A percentile compares a stretch with the other conserved stretches of the same genome.
phyloP scores from a whole-genome alignment of 37 sponge, comb jelly and placozoan species.

The Eunapius fragilis region DNA sequence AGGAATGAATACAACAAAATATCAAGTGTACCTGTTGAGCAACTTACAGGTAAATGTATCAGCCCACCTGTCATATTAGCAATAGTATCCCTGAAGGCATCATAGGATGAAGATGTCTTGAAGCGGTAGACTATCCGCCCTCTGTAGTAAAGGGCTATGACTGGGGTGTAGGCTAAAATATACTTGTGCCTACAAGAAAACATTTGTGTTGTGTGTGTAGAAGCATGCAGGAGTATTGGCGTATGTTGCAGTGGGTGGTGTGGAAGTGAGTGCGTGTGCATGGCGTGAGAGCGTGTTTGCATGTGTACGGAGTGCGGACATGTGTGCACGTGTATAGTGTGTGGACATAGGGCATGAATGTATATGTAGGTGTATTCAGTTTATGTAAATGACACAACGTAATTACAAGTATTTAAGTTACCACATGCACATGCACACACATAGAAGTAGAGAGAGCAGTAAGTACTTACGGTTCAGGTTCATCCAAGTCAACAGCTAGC shows the following conservation, averaged over 20 bases:
- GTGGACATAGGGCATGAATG: too few species aligned
- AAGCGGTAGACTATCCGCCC: constrained; percentile 54
- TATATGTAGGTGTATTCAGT: too few species aligned
- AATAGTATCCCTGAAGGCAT: constrained; percentile 20
- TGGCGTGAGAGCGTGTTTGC: too few species aligned
- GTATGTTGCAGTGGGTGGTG: neutral
- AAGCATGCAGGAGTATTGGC: neutral
- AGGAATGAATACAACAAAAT: too few species aligned
- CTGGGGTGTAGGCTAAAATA: constrained; percentile 66
- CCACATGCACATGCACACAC: neutral
- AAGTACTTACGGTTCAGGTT: constrained; percentile 53
- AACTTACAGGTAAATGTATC: neutral
- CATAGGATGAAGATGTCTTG: constrained; percentile 21
- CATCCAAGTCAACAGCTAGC: constrained; percentile 61
- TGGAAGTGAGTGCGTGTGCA: too few species aligned
- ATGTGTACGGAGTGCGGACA: too few species aligned
- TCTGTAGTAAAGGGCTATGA: constrained; percentile 61
- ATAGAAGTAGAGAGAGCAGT: neutral
- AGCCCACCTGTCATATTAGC: constrained; percentile 66
- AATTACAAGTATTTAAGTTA: neutral
- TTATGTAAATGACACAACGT: too few species aligned
- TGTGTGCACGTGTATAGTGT: too few species aligned
- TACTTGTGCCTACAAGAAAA: constrained; percentile 52
- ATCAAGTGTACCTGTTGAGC: too few species aligned
- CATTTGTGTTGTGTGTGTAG: neutral